Base-by-base conservation (phyloP, 2,888 invertebrate species). In the Amblyteles armatorius region DNA sequence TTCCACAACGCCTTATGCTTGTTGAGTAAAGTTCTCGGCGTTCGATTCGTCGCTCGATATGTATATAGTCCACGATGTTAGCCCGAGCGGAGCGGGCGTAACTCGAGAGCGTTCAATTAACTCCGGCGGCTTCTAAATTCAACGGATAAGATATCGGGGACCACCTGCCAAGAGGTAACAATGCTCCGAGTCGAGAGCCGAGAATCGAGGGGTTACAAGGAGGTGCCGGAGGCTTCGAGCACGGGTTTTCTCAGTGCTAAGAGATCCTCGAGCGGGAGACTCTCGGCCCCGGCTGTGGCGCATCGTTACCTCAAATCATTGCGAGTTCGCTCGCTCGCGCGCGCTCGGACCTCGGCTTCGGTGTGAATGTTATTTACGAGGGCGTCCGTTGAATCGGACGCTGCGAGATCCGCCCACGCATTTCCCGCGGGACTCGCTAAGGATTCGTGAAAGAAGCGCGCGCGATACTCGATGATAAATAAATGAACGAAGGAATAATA, bases 351-450 rank as follows among this genome's bases (percentile, higher is more conserved):
- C 71, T 52, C 76, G 33, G 79, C 77, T 80, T 80, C 65, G 77
- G 77, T 52, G 73, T 80, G 86, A 83, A 83, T 84, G 79, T 86
- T 86, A 87, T 87, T 87, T 86, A 87, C 82, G 87, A 86, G 84
- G 79, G 82, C 86, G 79, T 83, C 55, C 76, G 73, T 48, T 52
- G 73, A 73, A 78, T 84, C 68, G 68, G 52, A 83, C 57, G 48
- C 74, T 29, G 22, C 13, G 57, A 57, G 76, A 44, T 11, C 40
- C 82, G 79, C 86, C 86, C 87, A 86, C 87, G 83, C 86, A 26
- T 26, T 68, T 77, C 67, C 60, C 80, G 57, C 26, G 50, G 65
- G 82, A 50, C 33, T 19, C 19, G 16, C 48, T 76, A 5, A 29
- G 29, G 60, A 40, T 69, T 76, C 69, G 50, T 40, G 79, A 68